These are phyloP conservation scores for Agriopis aurantiaria DNA, from an alignment of 2,888 invertebrate genomes.

Conservation along the genomic window DNA sequence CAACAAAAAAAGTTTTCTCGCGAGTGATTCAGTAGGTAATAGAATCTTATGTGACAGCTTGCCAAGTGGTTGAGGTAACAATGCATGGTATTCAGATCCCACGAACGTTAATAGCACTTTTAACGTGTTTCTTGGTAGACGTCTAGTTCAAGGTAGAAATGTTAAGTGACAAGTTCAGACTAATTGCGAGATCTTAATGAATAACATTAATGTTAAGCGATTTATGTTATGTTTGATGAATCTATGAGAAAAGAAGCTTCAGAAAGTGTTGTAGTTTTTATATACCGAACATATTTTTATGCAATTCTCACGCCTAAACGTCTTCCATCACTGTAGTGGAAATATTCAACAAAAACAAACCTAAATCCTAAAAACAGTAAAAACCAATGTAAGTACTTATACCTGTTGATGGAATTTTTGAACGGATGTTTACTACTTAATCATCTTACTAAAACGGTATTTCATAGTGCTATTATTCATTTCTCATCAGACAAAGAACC, in stretches of 20 bases:
- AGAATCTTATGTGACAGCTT: conserved; percentile 35
- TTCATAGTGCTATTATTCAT: neutral
- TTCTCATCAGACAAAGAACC: neutral
- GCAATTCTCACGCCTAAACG: neutral
- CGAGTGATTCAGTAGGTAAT: conserved; percentile 25
- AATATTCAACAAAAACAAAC: no score
- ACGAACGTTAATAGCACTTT: conserved; percentile 58
- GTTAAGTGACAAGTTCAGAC: conserved; percentile 38
- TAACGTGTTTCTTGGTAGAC: conserved; percentile 48
- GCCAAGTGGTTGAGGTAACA: conserved; percentile 49
- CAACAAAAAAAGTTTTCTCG: conserved; percentile 29
- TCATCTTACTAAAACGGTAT: conserved; percentile 9
- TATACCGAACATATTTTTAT: neutral
- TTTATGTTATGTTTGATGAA: conserved; percentile 6
- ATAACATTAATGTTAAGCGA: conserved; percentile 16
- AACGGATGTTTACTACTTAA: neutral
- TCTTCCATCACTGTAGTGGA: no score
- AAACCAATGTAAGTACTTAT: no score
- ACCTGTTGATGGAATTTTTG: neutral
- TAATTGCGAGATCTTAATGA: conserved; percentile 31
- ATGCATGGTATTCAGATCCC: conserved; percentile 56
- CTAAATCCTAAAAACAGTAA: neutral
- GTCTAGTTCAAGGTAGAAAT: conserved; percentile 67
- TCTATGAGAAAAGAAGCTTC: neutral
- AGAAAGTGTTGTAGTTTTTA: no score